Evolutionary conservation across 2,888 invertebrate genomes (phyloP), one percentile per base, ranked within the genome.

Genomic region (Megalurothrips usitatus): DNA sequence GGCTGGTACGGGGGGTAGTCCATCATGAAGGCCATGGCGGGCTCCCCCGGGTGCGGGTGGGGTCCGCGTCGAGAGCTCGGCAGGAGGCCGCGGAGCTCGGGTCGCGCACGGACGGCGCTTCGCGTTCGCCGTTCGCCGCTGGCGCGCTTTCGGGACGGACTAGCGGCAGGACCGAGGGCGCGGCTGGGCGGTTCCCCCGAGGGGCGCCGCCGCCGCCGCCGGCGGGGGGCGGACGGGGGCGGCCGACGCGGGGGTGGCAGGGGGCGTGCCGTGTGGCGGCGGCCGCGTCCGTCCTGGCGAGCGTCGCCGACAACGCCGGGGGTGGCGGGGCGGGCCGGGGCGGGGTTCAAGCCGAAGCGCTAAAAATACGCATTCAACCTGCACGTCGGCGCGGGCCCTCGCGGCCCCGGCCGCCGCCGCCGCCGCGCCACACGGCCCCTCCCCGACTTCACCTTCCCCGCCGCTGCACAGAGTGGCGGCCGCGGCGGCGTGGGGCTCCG

Each of bases 21-120:
- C 79, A 58, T 48, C 23, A 49, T 79, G 79, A 49, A 52, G 79
- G 52, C 48, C 79, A 49, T 79, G 52, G 28, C 52, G 49, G 79
- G 26, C n/a, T 19, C 23, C 34, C 34, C 34, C 34, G 34, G 34
- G 34, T 43, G 2, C 34, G 3, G 34, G 34, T 43, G 34, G 34
- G 2, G 3, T 2, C 6, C 58, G 6, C 58, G 58, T 17, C 14
- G 58, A 58, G 58, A 10, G 14, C 58, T 19, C 58, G 19, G 58
- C n/a, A n/a, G n/a, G n/a, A n/a, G n/a, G n/a, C 58, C 17, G 58
- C 19, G 19, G 58, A 58, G 14, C 58, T n/a, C 58, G 58, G n/a
- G 34, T 43, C 34, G 34, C 3, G 34, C 34, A 43, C 34, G 6
- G 3, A 43, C 34, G 6, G 34, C 34, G 2, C 34, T 43, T 6